Evolutionary conservation across 2,888 invertebrate genomes (phyloP), one percentile per base, ranked within the genome.

Genomic region (Alloscopus bannaensis): DNA sequence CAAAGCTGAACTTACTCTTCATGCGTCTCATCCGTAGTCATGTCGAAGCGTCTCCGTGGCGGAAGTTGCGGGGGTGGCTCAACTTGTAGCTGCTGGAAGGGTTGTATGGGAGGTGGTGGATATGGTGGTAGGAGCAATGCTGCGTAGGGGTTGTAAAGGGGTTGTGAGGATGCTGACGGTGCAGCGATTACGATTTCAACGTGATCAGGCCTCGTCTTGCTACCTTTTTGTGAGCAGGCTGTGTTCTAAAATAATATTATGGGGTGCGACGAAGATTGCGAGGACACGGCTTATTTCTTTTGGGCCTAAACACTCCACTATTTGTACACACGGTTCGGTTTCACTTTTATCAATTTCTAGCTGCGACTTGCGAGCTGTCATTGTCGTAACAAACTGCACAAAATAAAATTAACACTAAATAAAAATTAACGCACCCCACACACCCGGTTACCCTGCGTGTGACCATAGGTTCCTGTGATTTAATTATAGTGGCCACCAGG

Each of bases 1-100:
- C n/a, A n/a, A n/a, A n/a, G n/a, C n/a, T n/a, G n/a, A 4, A 62
- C 76, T 76, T 76, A 76, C 76, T 76, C 76, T 55, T 77, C 77
- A 70, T 70, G 77, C 36, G 77, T 60, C 57, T 69, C 77, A 77
- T 77, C 77, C 57, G 77, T 77, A 70, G 77, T 77, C 77, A 77
- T 77, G 64, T 77, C 77, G 69, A 62, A 62, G 31, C 69, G 52
- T 77, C 60, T 69, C 77, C 77, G 70, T 70, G 77, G 77, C 57
- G 70, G 77, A 77, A 77, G 70, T 57, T 64, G 77, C 69, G 77
- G 77, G 77, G 77, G 77, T 77, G 77, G 77, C 47, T 76, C 76
- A 76, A 76, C 69, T 69, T 68, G 70, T 57, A 60, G 52, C 64
- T 55, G 64, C 24, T 57, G 55, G 57, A 77, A 77, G 77, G 77